Conservation (phyloP, 2,888 invertebrate genomes). For the Andrena chrysosceles region DNA sequence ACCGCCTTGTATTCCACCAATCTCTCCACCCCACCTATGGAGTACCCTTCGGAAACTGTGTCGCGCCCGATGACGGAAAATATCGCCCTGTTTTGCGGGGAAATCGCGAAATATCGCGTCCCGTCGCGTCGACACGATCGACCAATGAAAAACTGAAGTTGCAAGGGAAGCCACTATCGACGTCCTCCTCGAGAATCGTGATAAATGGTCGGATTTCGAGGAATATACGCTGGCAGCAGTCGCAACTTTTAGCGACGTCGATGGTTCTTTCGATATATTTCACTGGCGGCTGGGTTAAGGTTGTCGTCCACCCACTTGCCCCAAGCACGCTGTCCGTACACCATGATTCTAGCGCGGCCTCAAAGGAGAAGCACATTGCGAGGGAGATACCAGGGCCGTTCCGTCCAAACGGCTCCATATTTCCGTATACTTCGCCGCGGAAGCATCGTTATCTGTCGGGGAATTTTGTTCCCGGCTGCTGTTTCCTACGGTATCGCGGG, state of each 20-base stretch:
- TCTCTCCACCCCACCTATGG: neutral
- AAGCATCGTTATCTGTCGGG: constrained; percentile 28
- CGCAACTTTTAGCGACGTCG: constrained; percentile 19
- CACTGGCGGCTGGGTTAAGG: constrained; percentile 30
- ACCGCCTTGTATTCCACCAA: neutral
- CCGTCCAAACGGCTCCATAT: constrained; percentile 21
- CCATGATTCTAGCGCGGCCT: constrained; percentile 15
- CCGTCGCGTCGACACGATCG: neutral
- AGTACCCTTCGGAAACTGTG: neutral
- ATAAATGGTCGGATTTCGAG: constrained; percentile 50
- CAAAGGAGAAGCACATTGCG: constrained; percentile 26
- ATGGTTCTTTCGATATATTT: constrained; percentile 20
- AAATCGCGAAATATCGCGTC: constrained; percentile 12
- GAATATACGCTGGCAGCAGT: constrained; percentile 29
- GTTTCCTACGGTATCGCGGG: constrained; percentile 12
- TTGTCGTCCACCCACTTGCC: constrained; percentile 25
- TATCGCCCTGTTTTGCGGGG: neutral
- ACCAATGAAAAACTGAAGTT: constrained; percentile 14
- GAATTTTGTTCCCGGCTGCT: constrained; percentile 15
- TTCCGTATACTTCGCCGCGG: constrained; percentile 33
- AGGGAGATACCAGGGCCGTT: constrained; percentile 2
- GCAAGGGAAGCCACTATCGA: constrained; percentile 7
- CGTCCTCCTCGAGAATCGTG: constrained; percentile 13
- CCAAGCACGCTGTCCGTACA: constrained; percentile 4
- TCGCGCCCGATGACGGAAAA: neutral